Evolutionary conservation across 2,888 invertebrate species (phyloP).

Genomic region (Pterobdella sp.): DNA sequence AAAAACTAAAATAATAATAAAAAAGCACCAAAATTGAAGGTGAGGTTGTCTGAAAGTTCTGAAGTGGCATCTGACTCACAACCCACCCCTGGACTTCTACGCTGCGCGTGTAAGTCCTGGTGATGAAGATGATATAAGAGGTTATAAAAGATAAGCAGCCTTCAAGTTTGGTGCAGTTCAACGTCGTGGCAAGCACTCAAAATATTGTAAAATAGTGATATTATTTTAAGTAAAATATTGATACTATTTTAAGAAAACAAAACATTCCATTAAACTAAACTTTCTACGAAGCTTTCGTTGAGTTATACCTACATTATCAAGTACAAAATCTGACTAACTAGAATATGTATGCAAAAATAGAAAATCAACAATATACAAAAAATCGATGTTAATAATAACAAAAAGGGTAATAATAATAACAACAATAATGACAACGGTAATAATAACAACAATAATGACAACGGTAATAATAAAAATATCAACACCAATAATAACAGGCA

Average conservation of each 20-base stretch:
- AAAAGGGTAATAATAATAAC: neutral
- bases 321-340: too few species aligned
- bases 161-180: too few species aligned
- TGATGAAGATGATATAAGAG: neutral
- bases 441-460: neutral
- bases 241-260: too few species aligned
- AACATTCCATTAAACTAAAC: too few species aligned
- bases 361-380: neutral
- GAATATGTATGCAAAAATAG: too few species aligned
- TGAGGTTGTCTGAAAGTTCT: slow-evolving; percentile 35
- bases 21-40: slow-evolving; percentile 35
- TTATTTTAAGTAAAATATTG: too few species aligned
- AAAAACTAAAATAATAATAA: neutral
- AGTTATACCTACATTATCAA: too few species aligned
- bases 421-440: neutral
- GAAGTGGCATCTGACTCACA: slow-evolving; percentile 32
- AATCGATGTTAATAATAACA: neutral
- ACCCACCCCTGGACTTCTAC: slow-evolving; percentile 33
- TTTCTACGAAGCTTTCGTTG: too few species aligned
- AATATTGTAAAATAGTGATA: too few species aligned
- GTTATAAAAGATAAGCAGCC: too few species aligned
- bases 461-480: neutral
- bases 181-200: too few species aligned
- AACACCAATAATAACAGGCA: neutral
- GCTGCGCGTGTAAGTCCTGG: slow-evolving; percentile 18